phyloP scores from a whole-genome alignment of 2,113 vertebrate genomes.

The Oncorhynchus tshawytscha region DNA sequence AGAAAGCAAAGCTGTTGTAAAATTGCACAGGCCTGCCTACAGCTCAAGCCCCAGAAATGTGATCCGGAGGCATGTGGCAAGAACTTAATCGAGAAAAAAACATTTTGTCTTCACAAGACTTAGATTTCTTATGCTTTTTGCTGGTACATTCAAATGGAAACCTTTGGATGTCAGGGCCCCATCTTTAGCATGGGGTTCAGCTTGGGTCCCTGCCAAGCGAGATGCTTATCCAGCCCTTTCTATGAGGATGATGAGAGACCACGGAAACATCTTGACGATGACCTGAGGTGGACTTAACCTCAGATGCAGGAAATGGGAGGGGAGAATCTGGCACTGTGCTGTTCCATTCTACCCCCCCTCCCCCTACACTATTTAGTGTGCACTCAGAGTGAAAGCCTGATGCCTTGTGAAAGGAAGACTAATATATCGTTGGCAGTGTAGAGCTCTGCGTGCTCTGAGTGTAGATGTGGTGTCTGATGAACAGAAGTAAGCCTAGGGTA shows the following conservation, averaged over 20 bases:
- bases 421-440: not conserved
- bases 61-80: constrained; percentile 11
- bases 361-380: not conserved
- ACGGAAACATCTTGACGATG: constrained; percentile 10
- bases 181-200: not conserved
- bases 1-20: constrained; percentile 8
- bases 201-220: constrained; percentile 7
- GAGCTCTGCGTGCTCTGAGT: constrained; percentile 17
- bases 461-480: constrained; percentile 40
- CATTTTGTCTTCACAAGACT: constrained; percentile 1
- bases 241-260: constrained; percentile 6
- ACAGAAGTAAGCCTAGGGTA: constrained; percentile 45
- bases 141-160: not conserved
- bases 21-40: not conserved
- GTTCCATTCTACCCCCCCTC: not conserved
- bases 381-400: constrained; percentile 4
- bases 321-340: not conserved
- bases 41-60: constrained; percentile 19
- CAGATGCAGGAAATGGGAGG: not conserved
- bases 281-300: constrained; percentile 4
- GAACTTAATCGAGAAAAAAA: not conserved
- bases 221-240: not conserved
- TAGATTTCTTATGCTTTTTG: not conserved
- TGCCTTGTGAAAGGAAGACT: constrained; percentile 9
- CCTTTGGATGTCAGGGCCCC: not conserved